Percentiles rank a stretch among this genome's conserved stretches.
Evolutionary conservation across 2,113 vertebrate genomes (phyloP).

Genomic region (Reinhardtius hippoglossoides): DNA sequence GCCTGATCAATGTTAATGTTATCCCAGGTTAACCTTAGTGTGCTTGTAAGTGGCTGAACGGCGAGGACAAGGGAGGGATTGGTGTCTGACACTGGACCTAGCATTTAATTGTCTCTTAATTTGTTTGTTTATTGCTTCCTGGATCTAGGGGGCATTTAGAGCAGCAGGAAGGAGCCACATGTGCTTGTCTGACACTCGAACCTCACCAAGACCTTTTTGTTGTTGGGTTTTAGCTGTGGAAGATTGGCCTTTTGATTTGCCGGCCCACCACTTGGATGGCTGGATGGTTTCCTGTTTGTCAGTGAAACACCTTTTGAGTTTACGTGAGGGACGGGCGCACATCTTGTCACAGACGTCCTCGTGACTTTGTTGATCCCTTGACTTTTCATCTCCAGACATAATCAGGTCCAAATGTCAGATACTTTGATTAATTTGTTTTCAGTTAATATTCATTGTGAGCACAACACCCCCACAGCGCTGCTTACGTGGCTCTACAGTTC

Average conservation of each 20-base stretch:
- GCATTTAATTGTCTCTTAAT: constrained; percentile 61
- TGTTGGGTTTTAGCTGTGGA: background rate
- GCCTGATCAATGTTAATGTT: constrained; percentile 84
- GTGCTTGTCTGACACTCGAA: background rate
- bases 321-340: background rate
- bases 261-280: background rate
- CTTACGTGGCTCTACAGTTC: too few species aligned
- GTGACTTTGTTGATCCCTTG: background rate
- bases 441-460: background rate
- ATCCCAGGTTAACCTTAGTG: constrained; percentile 82
- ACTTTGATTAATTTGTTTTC: background rate
- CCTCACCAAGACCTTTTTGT: constrained; percentile 10
- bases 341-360: background rate
- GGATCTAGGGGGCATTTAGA: constrained; percentile 36
- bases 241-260: background rate
- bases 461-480: background rate
- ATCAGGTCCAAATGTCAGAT: background rate
- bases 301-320: background rate
- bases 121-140: constrained; percentile 66
- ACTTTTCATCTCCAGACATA: background rate
- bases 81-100: constrained; percentile 53
- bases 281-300: background rate
- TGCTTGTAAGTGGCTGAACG: constrained; percentile 63
- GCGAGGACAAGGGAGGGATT: constrained; percentile 76
- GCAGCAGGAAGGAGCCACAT: background rate